Percentiles rank a stretch among this genome's conserved stretches.
These are phyloP conservation scores for Malurus elegans DNA, from an alignment of 2,113 vertebrate species.

Conservation along the genomic window DNA sequence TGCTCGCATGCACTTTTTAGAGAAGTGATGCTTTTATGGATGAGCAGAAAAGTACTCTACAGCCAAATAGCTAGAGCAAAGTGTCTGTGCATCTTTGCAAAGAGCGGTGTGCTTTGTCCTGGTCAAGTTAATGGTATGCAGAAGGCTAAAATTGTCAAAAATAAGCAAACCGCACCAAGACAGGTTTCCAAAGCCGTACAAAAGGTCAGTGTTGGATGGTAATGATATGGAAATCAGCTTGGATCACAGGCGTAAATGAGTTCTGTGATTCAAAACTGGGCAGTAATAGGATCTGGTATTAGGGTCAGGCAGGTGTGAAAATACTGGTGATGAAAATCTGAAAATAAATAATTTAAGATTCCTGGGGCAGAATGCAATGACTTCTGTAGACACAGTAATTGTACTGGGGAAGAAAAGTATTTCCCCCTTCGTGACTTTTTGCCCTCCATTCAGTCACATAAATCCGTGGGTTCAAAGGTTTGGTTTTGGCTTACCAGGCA, in stretches of 20 bases:
- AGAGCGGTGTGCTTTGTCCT: background rate
- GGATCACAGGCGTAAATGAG: background rate
- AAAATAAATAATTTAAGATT: constrained; percentile 38
- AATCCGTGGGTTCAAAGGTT: constrained; percentile 23
- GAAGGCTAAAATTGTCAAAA: background rate
- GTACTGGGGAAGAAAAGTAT: background rate
- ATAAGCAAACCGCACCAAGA: background rate
- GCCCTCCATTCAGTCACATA: background rate
- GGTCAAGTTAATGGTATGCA: background rate
- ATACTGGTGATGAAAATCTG: background rate
- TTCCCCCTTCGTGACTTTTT: constrained; percentile 2
- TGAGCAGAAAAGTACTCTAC: background rate
- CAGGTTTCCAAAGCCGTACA: background rate
- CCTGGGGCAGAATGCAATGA: background rate
- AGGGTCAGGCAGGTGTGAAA: constrained; percentile 23
- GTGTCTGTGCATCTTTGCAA: background rate
- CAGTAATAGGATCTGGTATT: constrained; percentile 15
- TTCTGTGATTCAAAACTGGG: background rate
- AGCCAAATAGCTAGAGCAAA: background rate
- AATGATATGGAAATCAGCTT: background rate
- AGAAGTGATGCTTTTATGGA: background rate
- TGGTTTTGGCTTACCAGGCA: background rate
- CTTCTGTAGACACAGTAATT: background rate
- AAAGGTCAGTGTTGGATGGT: background rate
- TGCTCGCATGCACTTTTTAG: rapidly evolving